Evolutionary conservation across 2,113 vertebrate species (phyloP), one percentile per base, ranked within the genome.

Genomic region (Pheucticus melanocephalus): DNA sequence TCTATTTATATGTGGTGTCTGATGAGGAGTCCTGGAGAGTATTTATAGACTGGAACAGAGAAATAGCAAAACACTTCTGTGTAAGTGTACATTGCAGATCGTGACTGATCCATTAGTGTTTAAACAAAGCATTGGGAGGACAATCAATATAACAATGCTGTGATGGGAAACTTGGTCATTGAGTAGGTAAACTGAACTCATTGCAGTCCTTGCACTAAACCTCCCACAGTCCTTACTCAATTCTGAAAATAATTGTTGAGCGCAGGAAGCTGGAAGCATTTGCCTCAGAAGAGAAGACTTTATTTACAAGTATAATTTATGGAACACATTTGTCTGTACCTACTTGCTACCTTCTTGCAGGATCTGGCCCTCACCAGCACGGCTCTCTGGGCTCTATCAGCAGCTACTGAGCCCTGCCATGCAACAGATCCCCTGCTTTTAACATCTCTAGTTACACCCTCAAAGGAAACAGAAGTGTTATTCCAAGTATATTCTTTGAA

Each of bases 401-500:
- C 33, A 31, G 11, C 9, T 35, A 3, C 68, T 69, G 59, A 44
- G 28, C 39, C 3, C 30, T 63, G 63, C 48, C 45, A 11, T 35
- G 40, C 54, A 82, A 15, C 28, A 54, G 7, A 42, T 6, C 15
- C 23, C 8, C 11, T 40, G 10, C 30, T 40, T 54, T 19, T 14
- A 40, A 14, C 12, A 24, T 11, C 28, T 78, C 10, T 64, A 1
- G 15, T 78, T 35, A 27, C 45, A 75, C 4, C 31, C 56, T 50
- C 45, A n/a, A 16, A 51, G 47, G 37, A 70, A 73, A 45, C 19
- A n/a, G 22, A 50, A 50, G 9, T 27, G 24, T 25, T 78, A 53
- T 24, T 64, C 4, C 0, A 42, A 78, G 27, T 33, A 39, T 0
- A 1, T 73, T 23, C 33, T 79, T 65, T 6, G 0, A 37, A 44